Base-by-base conservation (phyloP, 2,888 invertebrate genomes). In the Metellina segmentata region DNA sequence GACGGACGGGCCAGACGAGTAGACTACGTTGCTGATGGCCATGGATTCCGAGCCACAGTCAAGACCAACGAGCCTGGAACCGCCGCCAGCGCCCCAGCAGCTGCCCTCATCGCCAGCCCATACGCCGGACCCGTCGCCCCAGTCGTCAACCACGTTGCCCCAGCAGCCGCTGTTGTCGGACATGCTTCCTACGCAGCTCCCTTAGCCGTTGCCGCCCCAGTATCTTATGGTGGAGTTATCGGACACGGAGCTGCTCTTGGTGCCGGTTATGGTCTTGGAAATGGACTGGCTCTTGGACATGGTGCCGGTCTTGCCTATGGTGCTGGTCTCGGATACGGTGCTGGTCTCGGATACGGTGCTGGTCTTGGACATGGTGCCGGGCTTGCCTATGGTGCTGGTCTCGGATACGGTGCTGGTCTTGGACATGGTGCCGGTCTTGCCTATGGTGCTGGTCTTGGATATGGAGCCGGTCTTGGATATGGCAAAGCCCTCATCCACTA, bases 401-500 rank as follows among this genome's bases (percentile, higher is more conserved):
- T 11, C 19, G 81, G 19, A 1, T 0, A 81, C 20, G 81, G 34
- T 34, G 34, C 34, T 4, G 34, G 48, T 19, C 11, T 13, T 5
- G 87, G 61, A 19, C 9, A 81, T 69, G 85, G 77, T 85, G 13
- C 13, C 13, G 61, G 61, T 61, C 61, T 61, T 11, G 61, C 61
- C 61, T 16, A 61, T 61, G 61, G 61, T 16, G 61, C 61, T 16
- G 61, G 61, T 16, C 9, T 34, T 70, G 61, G 61, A 16, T 16
- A 53, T 8, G 9, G 9, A 34, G 6, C 9, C n/a, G 72, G 19
- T 72, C 72, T 9, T 61, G 81, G 81, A 19, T 51, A 51, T 71
- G 81, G 81, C 70, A 70, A 70, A n/a, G 69, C 49, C 49, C 69
- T 81, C 19, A 49, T 70, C 81, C 81, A 81, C 48, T 81, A 81